phyloP scores from a whole-genome alignment of 2,888 invertebrate genomes.

The Dasysyrphus tricinctus region DNA sequence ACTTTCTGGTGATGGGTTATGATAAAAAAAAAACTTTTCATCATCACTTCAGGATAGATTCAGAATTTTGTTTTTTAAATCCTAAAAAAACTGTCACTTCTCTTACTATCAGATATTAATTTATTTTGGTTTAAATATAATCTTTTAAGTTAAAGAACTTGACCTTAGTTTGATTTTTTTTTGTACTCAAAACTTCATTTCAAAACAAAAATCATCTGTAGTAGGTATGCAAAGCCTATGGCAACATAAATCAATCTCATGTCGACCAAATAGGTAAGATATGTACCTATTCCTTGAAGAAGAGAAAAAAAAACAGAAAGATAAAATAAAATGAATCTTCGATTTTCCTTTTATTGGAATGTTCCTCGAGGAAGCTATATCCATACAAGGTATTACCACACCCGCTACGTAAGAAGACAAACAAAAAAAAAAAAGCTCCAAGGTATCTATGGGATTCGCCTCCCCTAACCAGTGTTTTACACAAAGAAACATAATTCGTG shows the following conservation, averaged over 20 bases:
- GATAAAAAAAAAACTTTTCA: not conserved
- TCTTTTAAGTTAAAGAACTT: not conserved
- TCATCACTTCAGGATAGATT: not conserved
- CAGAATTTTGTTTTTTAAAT: not conserved
- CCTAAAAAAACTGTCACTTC: not conserved
- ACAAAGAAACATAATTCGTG: conserved; percentile 66
- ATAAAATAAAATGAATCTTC: conserved; percentile 54
- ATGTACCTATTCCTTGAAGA: no score
- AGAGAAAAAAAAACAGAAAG: conserved; percentile 21
- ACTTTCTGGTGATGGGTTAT: not conserved
- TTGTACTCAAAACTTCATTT: conserved; percentile 2
- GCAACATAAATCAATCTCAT: conserved; percentile 69
- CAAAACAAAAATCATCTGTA: not conserved
- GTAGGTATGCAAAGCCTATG: conserved; percentile 10
- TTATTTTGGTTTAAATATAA: conserved; percentile 15
- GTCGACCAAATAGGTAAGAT: conserved; percentile 11
- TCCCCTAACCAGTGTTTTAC: conserved; percentile 33
- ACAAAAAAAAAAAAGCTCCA: conserved; percentile 11
- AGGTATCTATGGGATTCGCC: conserved; percentile 14
- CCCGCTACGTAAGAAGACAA: conserved; percentile 10
- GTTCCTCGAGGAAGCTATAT: conserved; percentile 35
- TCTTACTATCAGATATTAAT: conserved; percentile 2
- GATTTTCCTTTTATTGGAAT: conserved; percentile 55
- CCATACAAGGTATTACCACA: conserved; percentile 15
- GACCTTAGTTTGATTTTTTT: not conserved